Percentiles rank a stretch among this genome's conserved stretches.
These are phyloP conservation scores for Acanthaster planci DNA, from an alignment of 35 echinoderm and acorn worm species.

Conservation along the genomic window DNA sequence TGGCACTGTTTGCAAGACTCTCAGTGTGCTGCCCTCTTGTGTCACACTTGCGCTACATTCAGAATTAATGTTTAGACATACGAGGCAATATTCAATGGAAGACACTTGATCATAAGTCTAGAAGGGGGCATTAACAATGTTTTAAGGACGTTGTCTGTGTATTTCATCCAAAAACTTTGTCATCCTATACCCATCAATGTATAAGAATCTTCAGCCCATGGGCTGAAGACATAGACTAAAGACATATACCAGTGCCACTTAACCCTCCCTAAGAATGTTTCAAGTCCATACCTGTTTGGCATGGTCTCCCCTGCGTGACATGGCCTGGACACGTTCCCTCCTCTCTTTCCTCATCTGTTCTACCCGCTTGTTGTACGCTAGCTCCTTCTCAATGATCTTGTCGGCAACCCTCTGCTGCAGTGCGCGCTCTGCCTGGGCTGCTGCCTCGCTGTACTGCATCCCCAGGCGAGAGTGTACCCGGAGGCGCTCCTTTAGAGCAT, in stretches of 20 bases:
- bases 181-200: neutral
- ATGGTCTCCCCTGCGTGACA: neutral
- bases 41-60: too few species aligned
- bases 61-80: too few species aligned
- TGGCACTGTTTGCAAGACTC: too few species aligned
- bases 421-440: neutral
- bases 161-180: neutral
- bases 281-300: neutral
- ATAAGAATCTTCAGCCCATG: neutral
- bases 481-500: neutral
- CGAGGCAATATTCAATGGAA: too few species aligned
- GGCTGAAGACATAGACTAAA: neutral
- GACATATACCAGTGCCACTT: neutral
- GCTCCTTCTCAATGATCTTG: conserved; percentile 10
- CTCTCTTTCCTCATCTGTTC: neutral
- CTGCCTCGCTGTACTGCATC: neutral
- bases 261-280: neutral
- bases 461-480: neutral
- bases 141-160: neutral
- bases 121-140: neutral
- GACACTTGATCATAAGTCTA: neutral
- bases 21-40: too few species aligned
- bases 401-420: neutral
- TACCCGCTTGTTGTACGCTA: conserved; percentile 4
- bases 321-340: neutral